phyloP scores from a whole-genome alignment of 2,888 invertebrate species.

The Eupeodes latifasciatus region DNA sequence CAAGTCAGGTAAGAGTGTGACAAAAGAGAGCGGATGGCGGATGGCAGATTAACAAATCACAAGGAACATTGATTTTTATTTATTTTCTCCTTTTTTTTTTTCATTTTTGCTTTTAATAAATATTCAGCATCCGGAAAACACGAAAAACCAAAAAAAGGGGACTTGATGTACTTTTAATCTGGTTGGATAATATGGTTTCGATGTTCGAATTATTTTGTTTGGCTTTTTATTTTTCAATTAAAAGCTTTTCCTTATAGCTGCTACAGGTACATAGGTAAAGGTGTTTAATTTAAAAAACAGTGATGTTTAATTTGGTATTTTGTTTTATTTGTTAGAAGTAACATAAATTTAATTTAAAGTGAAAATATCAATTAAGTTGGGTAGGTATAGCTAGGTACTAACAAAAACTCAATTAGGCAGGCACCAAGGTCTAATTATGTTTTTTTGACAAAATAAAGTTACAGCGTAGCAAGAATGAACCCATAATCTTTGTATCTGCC shows the following conservation, averaged over 20 bases:
- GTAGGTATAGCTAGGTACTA: too few species aligned
- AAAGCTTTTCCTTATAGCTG: constrained; percentile 24
- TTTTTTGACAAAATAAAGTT: too few species aligned
- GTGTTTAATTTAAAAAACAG: too few species aligned
- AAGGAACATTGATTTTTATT: constrained; percentile 72
- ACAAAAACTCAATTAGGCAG: too few species aligned
- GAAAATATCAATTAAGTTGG: too few species aligned
- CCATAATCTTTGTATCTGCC: too few species aligned
- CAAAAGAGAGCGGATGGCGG: constrained; percentile 53
- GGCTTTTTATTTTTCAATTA: constrained; percentile 57
- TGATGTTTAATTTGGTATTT: too few species aligned
- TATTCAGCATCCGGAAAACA: constrained; percentile 8
- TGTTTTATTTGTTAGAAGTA: too few species aligned
- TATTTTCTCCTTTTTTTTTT: neutral
- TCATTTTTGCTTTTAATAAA: neutral
- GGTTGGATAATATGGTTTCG: constrained; percentile 24
- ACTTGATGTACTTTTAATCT: constrained; percentile 66
- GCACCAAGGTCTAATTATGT: too few species aligned
- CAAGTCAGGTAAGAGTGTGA: constrained; percentile 73
- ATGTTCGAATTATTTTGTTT: neutral
- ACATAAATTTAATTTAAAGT: too few species aligned
- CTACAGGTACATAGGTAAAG: neutral
- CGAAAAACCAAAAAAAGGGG: neutral
- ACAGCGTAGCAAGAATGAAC: too few species aligned
- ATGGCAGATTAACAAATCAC: constrained; percentile 71